Conservation (phyloP, 2,888 invertebrate genomes). For the Noctuana brunneofusca region DNA sequence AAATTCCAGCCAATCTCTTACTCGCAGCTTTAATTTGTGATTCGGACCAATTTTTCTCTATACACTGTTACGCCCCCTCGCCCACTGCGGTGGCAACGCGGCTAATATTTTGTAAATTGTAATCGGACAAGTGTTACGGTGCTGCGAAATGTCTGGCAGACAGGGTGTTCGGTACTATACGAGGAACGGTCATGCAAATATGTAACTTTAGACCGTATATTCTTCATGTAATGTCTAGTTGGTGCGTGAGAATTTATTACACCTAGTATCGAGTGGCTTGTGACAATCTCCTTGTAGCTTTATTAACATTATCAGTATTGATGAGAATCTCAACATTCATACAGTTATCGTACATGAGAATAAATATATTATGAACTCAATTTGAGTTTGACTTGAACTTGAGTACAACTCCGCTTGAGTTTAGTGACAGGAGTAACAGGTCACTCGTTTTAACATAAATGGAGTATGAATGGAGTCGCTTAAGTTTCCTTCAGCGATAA, state of each 20-base stretch:
- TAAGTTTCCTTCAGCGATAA: too few relatives aligned
- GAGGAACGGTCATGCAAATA: background rate
- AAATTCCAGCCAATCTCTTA: background rate
- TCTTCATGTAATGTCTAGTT: background rate
- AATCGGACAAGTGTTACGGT: background rate
- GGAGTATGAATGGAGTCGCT: too few relatives aligned
- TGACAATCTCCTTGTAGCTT: background rate
- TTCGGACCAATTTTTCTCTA: background rate
- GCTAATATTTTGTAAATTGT: background rate
- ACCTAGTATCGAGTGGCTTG: background rate
- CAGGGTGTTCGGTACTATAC: background rate
- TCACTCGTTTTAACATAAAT: background rate
- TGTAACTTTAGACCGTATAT: background rate
- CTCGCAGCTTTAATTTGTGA: background rate
- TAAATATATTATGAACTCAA: background rate
- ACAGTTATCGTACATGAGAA: too few relatives aligned
- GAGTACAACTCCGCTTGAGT: too few relatives aligned
- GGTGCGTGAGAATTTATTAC: too few relatives aligned
- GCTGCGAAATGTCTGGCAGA: constrained; percentile 1
- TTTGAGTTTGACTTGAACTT: too few relatives aligned
- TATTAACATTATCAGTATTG: background rate
- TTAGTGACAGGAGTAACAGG: too few relatives aligned
- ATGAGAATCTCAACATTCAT: background rate
- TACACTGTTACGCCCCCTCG: background rate
- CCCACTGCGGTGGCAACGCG: background rate